Evolutionary conservation across 2,888 invertebrate genomes (phyloP).

Genomic region (Caenorhabditis auriculariae): DNA sequence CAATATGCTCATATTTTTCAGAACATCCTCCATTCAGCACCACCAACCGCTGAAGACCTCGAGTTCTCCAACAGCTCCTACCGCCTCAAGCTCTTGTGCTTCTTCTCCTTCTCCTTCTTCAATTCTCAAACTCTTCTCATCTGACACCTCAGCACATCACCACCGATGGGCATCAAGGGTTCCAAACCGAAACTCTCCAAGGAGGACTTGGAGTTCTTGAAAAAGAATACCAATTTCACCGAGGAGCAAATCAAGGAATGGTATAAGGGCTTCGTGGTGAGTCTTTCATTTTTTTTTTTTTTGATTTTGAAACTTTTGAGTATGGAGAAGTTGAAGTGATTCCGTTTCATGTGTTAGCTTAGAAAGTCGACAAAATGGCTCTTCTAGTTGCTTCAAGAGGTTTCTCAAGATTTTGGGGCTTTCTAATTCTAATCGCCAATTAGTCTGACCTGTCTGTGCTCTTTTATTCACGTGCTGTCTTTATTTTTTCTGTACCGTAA

Average conservation of each 20-base stretch:
- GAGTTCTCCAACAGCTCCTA: neutral
- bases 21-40: conserved; percentile 8
- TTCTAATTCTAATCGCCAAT: no score
- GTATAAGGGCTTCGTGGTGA: conserved; percentile 99
- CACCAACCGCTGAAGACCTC: no score
- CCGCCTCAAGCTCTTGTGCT: neutral
- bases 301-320: no score
- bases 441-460: no score
- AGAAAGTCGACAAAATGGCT: no score
- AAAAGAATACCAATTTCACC: conserved; percentile 94
- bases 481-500: no score
- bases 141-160: conserved; percentile 1
- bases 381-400: no score
- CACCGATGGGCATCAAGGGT: conserved; percentile 61
- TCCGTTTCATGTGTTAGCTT: no score
- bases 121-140: neutral
- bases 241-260: conserved; percentile 99
- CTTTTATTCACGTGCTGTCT: no score
- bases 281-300: conserved; percentile 58
- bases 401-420: no score
- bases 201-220: conserved; percentile 97
- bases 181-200: conserved; percentile 64
- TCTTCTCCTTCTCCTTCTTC: neutral
- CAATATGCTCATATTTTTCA: conserved; percentile 20
- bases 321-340: no score